Base-by-base conservation (phyloP, 2,888 invertebrate species). In the Agrochola litura region DNA sequence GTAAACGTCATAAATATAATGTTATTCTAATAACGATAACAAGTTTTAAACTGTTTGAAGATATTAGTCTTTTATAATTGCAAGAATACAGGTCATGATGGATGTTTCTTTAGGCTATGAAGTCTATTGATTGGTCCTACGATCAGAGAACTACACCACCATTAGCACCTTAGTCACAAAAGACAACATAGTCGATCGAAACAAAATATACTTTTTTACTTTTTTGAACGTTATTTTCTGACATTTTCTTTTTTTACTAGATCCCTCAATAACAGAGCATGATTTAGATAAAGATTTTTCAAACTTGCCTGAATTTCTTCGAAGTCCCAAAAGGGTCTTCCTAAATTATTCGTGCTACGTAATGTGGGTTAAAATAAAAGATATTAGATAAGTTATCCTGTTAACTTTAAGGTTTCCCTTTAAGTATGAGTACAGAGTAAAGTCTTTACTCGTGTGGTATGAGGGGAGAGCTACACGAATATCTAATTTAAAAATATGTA, bases 301-400 rank as follows among this genome's bases (percentile, higher is more conserved):
- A 73, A 82, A 73, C 61, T 52, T 56, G 6, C 43, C 52, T 58
- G 6, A 64, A 43, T 72, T 68, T 56, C 54, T 69, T 58, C 43
- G 41, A 73, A 70, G 66, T 56, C 25, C 14, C 19, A 30, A 56
- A 66, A 56, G 14, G 83, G 52, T 37, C 52, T 43, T 56, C 43
- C 46, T n/a, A 68, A 77, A 84, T 77, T 68, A 76, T 73, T 70
- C 49, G 4, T 10, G n/a, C 46, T n/a, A 41, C 73, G 52, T 73
- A 64, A 65, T 74, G 46, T 69, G 79, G 68, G 63, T 75, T 65
- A 58, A 49, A 73, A 74, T 77, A 75, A 79, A 75, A 85, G 0
- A 43, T 71, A 76, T 68, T 56, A 58, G 41, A 56, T 30, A 70
- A 85, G 72, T 79, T 76, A 49, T 58, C 41, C 41, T 25, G 52